Percentiles rank a stretch among this genome's conserved stretches.
phyloP scores from a whole-genome alignment of 2,113 vertebrate genomes.

The Motacilla tschutschensis region DNA sequence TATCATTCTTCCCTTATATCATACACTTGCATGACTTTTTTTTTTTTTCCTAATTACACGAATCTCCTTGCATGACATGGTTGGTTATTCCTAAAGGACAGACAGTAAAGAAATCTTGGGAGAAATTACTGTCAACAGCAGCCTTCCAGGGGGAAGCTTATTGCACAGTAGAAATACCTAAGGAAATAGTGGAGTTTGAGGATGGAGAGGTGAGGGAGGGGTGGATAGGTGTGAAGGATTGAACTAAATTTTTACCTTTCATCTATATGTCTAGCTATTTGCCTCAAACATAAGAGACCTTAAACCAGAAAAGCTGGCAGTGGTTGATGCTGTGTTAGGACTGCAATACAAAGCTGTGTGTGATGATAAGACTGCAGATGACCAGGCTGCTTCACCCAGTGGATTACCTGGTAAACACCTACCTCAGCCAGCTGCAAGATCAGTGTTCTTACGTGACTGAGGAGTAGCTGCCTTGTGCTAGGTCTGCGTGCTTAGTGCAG shows the following conservation, averaged over 20 bases:
- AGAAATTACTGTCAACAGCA: not conserved
- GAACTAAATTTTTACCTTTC: not conserved
- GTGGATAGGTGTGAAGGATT: not conserved
- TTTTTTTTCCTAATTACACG: not conserved
- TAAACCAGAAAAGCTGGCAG: not conserved
- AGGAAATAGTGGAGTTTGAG: not conserved
- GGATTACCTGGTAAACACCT: not conserved
- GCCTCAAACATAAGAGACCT: not conserved
- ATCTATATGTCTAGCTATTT: not conserved
- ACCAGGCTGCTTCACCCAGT: not conserved
- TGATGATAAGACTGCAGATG: too few relatives aligned
- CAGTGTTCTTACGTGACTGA: not conserved
- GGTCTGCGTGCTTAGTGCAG: accelerated
- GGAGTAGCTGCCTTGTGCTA: accelerated
- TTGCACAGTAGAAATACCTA: not conserved
- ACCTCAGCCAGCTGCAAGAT: not conserved
- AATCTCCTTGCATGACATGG: not conserved
- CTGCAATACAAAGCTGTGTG: not conserved
- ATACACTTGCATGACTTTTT: not conserved
- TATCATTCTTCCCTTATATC: not conserved
- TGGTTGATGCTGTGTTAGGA: not conserved
- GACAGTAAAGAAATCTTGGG: not conserved
- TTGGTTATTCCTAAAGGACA: not conserved
- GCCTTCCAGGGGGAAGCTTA: accelerated
- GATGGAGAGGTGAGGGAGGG: not conserved